phyloP scores from a whole-genome alignment of 2,888 invertebrate species.

The Deilephila porcellus region DNA sequence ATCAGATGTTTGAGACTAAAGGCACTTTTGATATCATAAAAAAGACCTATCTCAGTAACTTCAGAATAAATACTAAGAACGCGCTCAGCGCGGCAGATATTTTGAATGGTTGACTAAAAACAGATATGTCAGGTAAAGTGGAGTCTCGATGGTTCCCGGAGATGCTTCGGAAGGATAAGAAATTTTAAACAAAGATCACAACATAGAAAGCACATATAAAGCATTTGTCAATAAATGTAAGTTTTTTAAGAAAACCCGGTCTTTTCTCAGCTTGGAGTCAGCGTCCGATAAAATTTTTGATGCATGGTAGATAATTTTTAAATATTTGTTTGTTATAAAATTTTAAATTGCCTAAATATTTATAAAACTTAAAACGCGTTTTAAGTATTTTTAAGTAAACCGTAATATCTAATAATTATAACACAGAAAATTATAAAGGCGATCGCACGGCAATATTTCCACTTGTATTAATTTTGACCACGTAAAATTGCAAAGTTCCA shows the following conservation, averaged over 20 bases:
- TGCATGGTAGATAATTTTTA: background rate
- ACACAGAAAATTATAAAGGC: slow-evolving; percentile 11
- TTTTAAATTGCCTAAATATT: background rate
- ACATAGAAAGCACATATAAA: slow-evolving; percentile 59
- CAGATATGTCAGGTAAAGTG: background rate
- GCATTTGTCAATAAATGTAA: slow-evolving; percentile 35
- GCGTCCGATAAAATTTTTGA: background rate
- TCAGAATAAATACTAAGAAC: no score
- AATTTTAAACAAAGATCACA: slow-evolving; percentile 37
- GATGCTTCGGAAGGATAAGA: background rate
- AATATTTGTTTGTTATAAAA: background rate
- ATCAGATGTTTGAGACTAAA: no score
- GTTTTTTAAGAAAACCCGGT: background rate
- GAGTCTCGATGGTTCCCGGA: background rate
- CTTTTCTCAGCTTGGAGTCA: background rate
- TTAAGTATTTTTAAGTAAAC: background rate
- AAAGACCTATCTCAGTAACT: no score
- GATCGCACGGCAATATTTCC: slow-evolving; percentile 27
- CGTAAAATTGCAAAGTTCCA: slow-evolving; percentile 42
- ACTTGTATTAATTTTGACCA: slow-evolving; percentile 36
- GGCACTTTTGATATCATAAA: no score
- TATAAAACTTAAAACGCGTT: background rate
- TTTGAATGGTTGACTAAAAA: no score
- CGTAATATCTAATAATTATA: background rate
- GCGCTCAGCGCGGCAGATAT: no score